phyloP scores from a whole-genome alignment of 2,113 vertebrate genomes.

The Caloenas nicobarica region DNA sequence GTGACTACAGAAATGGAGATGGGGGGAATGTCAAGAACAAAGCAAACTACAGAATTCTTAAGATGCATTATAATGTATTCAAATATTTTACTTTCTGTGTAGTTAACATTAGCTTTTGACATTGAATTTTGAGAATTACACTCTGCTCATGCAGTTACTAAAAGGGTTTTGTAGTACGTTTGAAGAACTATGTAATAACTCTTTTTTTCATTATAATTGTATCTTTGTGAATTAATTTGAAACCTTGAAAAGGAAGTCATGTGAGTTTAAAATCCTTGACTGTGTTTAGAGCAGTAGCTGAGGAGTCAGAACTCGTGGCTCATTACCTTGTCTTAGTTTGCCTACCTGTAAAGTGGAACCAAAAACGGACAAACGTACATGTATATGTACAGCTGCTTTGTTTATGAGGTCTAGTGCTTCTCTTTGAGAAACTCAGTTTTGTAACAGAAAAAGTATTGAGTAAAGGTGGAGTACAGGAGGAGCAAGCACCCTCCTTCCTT shows the following conservation, averaged over 20 bases:
- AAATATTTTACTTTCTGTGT: not conserved
- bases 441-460: not conserved
- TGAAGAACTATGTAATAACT: not conserved
- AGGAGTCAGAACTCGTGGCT: not conserved
- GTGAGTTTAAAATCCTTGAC: not conserved
- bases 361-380: not conserved
- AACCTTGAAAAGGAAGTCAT: not conserved
- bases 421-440: not conserved
- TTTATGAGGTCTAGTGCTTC: not conserved
- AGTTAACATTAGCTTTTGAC: not conserved
- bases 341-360: not conserved
- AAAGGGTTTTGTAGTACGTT: not conserved
- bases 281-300: not conserved
- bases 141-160: not conserved
- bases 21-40: not conserved
- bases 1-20: not conserved
- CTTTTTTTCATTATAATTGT: not conserved
- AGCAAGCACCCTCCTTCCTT: not conserved
- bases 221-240: not conserved
- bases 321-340: not conserved
- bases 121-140: not conserved
- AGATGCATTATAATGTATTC: not conserved
- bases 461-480: not conserved
- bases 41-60: not conserved
- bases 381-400: not conserved